Base-by-base conservation (phyloP, 2,797 vertebrate genomes). In the Valencia hispanica region DNA sequence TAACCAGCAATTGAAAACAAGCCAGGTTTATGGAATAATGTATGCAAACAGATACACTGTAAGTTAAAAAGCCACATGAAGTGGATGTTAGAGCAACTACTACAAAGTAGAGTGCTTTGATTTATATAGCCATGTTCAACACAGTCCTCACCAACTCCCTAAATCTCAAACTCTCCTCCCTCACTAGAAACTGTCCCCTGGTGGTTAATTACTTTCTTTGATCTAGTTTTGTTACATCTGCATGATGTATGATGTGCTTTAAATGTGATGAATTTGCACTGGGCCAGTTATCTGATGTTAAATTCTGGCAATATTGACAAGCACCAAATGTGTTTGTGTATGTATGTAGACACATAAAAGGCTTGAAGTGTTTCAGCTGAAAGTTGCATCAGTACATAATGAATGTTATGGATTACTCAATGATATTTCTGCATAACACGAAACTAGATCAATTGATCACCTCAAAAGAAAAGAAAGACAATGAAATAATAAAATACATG, bases 151-250 rank as follows among this genome's bases (percentile, higher is more conserved):
- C 85, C 79, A 74, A 76, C 75, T 85, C 75, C 69, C 74, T 79
- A 85, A 86, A 90, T 89, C 89, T 87, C 80, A 68, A 59, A n/a
- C 82, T 90, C 84, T 88, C 87, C 90, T 84, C 83, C 87, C 74
- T 87, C 77, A 48, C 83, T 87, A 78, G 75, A 87, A 91, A 79
- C 83, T 76, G 74, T 91, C 86, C 90, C 89, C 88, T 87, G 83
- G 84, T 87, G 82, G 79, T 85, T 93, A 93, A 94, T 94, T 94
- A 87, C 78, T 78, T 63, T 81, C 93, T 93, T 94, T 94, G 93
- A 94, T 94, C 91, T 86, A 75, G 84, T 87, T 93, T 91, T 94
- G 90, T 91, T 88, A 87, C 87, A 86, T 91, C 89, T 90, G 86
- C 85, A 86, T 87, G 78, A 93, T 91, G 84, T 91, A 92, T 90